Evolutionary conservation across 2,888 invertebrate species (phyloP).

Genomic region (Fragum whitleyi): DNA sequence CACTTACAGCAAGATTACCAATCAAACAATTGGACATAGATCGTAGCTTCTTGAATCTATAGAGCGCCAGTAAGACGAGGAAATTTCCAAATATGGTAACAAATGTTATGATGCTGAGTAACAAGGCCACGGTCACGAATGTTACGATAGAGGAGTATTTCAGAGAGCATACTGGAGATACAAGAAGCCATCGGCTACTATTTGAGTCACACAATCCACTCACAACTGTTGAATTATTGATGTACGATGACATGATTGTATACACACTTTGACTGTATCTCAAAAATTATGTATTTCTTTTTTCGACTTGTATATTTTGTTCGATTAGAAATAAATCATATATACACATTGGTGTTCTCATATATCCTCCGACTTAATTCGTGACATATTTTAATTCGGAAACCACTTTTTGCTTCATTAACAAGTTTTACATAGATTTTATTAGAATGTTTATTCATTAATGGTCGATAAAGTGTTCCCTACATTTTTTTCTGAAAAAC

Average conservation of each 20-base stretch:
- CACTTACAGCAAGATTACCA: conserved; percentile 85
- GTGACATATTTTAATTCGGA: no score
- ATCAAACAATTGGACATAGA: conserved; percentile 85
- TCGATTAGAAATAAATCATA: no score
- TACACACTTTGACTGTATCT: no score
- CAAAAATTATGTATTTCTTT: no score
- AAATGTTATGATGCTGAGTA: conserved; percentile 79
- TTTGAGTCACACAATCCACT: conserved; percentile 70
- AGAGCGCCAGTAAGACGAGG: conserved; percentile 82
- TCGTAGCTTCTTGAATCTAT: conserved; percentile 79
- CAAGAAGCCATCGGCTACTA: conserved; percentile 72
- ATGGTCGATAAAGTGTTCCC: no score
- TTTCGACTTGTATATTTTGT: no score
- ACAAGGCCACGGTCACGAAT: conserved; percentile 76
- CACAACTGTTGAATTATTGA: conserved; percentile 3
- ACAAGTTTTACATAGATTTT: no score
- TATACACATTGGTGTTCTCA: no score
- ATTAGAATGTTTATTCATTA: no score
- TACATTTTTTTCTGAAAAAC: no score
- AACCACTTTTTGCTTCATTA: no score
- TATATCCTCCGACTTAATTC: no score
- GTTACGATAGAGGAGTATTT: conserved; percentile 72
- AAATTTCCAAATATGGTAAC: conserved; percentile 84
- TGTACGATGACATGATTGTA: conserved; percentile 8
- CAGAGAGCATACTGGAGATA: conserved; percentile 74